Evolutionary conservation across 2,113 vertebrate species (phyloP), one percentile per base, ranked within the genome.

Genomic region (Brevimyrus niger): DNA sequence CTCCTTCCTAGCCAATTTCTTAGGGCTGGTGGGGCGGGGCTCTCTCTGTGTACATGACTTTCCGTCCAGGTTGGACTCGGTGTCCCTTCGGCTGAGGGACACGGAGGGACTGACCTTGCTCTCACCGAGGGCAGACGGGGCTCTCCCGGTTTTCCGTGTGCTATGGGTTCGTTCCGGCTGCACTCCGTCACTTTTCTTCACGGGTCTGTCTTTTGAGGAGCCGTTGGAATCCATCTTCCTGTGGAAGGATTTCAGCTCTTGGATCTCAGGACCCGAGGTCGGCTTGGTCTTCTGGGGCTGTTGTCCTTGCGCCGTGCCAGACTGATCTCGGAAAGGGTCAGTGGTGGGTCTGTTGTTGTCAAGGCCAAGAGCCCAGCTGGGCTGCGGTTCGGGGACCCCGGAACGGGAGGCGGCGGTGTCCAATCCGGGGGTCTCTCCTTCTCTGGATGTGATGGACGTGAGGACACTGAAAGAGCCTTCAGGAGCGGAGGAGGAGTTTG

Each of bases 1-100:
- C 4, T 96, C 96, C 50, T 91, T 93, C 89, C 93, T 76, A 0
- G 93, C 92, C 89, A 90, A 92, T 92, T 96, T 96, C 13, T 92
- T 96, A 1, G 97, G 97, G 92, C 97, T 97, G 0, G 93, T 90
- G 90, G 97, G 95, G 85, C 89, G 90, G 7, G 90, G 86, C 35
- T 90, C 92, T 0, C 17, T 90, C 86, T 90, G 89, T 88, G 48
- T 8, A 58, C 73, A 90, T 3, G 69, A 53, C 89, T 92, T 94
- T 91, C 80, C 80, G 91, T 93, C 94, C 87, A 46, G 91, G 86
- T 89, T 92, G 86, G 92, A 13, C 46, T 91, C 87, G 48, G 93
- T 91, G 90, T 88, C 95, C 82, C 93, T 91, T 55, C 93, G 92
- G 19, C 93, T 94, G 89, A 92, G 90, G 69, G 38, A 92, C 51